Base-by-base conservation (phyloP, 2,113 vertebrate species). In the Trogon melanurus region DNA sequence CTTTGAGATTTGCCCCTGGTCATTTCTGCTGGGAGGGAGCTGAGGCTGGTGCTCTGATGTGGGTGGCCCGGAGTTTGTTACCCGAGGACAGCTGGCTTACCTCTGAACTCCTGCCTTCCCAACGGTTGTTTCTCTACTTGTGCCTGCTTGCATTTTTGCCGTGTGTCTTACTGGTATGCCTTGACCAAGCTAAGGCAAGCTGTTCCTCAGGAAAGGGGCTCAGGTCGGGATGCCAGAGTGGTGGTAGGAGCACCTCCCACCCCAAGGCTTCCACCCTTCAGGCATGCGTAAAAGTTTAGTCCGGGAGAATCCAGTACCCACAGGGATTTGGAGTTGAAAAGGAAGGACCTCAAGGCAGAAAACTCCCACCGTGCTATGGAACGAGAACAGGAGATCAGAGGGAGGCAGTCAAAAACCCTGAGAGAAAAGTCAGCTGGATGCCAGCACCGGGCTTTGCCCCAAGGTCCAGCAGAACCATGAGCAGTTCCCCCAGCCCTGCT, bases 61-160 rank as follows among this genome's bases (percentile, higher is more conserved):
- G 95, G 93, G 95, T 96, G 95, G 95, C 96, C 96, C 13, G 1
- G 90, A 96, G 95, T 97, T 96, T 95, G 90, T 97, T 97, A 96
- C 96, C 96, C 2, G 96, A 96, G 96, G 95, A 96, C 90, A 94
- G 88, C 96, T 56, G 85, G 79, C 95, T 88, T 94, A 90, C 88
- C 93, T 96, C 96, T 96, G 88, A 96, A 89, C 95, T 96, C 88
- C 96, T 96, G 91, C 92, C 92, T 95, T 74, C 92, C 73, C 94
- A 94, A 89, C 89, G 54, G 88, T 79, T 93, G 27, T 38, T 94
- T 82, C 92, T 21, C 83, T 69, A 86, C 92, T 82, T 96, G 96
- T 93, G 53, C 95, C 86, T 96, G 95, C 95, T 94, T 96, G 96
- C n/a, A 90, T 44, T 80, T 82, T 22, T 82, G 76, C 91, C 1